A percentile compares a stretch with the other conserved stretches of the same genome.
phyloP scores from a whole-genome alignment of 2,888 invertebrate genomes.

The Drosophila flavopinicola region DNA sequence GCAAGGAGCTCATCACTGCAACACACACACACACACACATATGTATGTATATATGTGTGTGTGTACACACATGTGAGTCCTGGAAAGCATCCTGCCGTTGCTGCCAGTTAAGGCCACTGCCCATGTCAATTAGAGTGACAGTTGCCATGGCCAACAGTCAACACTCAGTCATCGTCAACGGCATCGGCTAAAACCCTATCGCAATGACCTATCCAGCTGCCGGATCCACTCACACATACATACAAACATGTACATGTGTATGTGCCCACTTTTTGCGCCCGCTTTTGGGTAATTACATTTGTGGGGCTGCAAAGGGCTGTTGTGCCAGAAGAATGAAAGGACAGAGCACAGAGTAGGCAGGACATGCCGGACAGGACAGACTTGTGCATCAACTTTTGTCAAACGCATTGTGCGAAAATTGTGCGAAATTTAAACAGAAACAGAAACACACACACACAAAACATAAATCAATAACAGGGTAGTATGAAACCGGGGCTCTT shows the following conservation, averaged over 20 bases:
- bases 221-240: slow-evolving; percentile 28
- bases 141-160: slow-evolving; percentile 56
- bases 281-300: slow-evolving; percentile 71
- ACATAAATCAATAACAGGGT: slow-evolving; percentile 72
- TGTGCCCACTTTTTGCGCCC: slow-evolving; percentile 47
- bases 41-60: neutral
- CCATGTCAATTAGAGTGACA: slow-evolving; percentile 73
- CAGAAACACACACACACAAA: slow-evolving; percentile 52
- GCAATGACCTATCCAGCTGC: slow-evolving; percentile 26
- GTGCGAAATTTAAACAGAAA: slow-evolving; percentile 62
- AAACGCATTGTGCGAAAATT: slow-evolving; percentile 68
- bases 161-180: slow-evolving; percentile 37
- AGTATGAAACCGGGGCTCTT: neutral
- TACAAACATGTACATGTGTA: too few species aligned
- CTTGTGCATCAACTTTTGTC: slow-evolving; percentile 71
- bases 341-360: slow-evolving; percentile 12
- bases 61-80: neutral
- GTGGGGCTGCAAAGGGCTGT: slow-evolving; percentile 22
- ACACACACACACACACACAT: slow-evolving; percentile 1
- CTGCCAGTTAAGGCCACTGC: slow-evolving; percentile 20
- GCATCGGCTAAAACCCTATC: slow-evolving; percentile 28
- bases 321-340: slow-evolving; percentile 20
- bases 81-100: slow-evolving; percentile 1
- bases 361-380: too few species aligned
- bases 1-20: slow-evolving; percentile 20